These are phyloP conservation scores for Apeltes quadracus DNA, from an alignment of 2,113 vertebrate species.

Conservation along the genomic window DNA sequence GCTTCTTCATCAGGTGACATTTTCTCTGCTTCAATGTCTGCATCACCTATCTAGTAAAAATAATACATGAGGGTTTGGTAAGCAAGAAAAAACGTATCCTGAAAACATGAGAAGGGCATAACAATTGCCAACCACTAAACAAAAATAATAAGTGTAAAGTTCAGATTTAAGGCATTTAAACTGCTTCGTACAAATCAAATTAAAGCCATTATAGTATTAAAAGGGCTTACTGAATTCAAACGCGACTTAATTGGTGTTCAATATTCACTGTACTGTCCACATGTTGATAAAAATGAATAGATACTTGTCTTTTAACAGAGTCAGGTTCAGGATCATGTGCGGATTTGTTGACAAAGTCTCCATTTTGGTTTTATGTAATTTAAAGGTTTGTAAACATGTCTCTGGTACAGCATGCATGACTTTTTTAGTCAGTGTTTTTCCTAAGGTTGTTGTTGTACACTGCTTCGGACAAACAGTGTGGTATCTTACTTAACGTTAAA, in stretches of 20 bases:
- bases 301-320: background rate
- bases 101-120: background rate
- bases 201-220: background rate
- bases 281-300: background rate
- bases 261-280: background rate
- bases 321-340: background rate
- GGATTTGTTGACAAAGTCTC: background rate
- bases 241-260: background rate
- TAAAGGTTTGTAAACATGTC: background rate
- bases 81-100: background rate
- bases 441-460: background rate
- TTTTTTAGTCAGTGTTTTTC: background rate
- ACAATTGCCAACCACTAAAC: background rate
- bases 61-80: background rate
- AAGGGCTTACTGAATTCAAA: background rate
- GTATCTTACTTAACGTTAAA: background rate
- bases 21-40: conserved; percentile 72
- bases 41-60: conserved; percentile 76
- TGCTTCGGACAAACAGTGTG: background rate
- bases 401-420: background rate
- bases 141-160: background rate
- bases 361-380: background rate
- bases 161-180: background rate
- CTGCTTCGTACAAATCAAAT: background rate
- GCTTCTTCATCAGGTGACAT: conserved; percentile 52